A percentile compares a stretch with the other conserved stretches of the same genome.
Conservation (phyloP, 1,140 invertebrate species). For the Drosophila micromelanica region DNA sequence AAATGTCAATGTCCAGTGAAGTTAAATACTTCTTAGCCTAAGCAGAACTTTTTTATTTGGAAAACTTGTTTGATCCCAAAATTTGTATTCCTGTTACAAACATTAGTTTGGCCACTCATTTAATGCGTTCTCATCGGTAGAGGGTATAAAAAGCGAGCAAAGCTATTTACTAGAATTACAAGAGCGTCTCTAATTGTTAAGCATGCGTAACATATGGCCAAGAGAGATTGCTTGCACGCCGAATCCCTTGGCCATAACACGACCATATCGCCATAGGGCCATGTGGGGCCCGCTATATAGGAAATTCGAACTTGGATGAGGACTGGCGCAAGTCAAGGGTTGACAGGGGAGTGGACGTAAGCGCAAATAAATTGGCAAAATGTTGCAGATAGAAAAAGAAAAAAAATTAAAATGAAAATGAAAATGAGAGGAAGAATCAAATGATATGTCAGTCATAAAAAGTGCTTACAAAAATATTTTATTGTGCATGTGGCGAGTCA, state of each 20-base stretch:
- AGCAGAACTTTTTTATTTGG: too few relatives aligned
- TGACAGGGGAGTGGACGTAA: neutral
- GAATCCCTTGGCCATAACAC: slow-evolving; percentile 21
- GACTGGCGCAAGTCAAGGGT: neutral
- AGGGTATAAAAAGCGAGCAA: slow-evolving; percentile 53
- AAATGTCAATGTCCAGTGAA: too few relatives aligned
- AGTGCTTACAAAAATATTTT: slow-evolving; percentile 64
- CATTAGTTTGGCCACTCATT: neutral
- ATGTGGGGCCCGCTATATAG: slow-evolving; percentile 31
- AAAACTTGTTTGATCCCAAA: neutral
- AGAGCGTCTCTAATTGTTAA: slow-evolving; percentile 81
- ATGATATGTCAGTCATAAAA: slow-evolving; percentile 70
- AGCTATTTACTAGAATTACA: slow-evolving; percentile 80
- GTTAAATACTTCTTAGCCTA: too few relatives aligned
- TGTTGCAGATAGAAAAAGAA: slow-evolving; percentile 32
- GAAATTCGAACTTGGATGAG: slow-evolving; percentile 52
- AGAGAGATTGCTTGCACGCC: slow-evolving; percentile 50
- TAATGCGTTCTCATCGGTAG: neutral
- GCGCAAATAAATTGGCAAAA: slow-evolving; percentile 71
- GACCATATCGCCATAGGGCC: neutral
- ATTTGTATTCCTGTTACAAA: neutral
- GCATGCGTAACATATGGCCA: slow-evolving; percentile 79
- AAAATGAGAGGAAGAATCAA: slow-evolving; percentile 3
- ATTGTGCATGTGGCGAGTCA: slow-evolving; percentile 67
- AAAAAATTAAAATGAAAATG: slow-evolving; percentile 25